A percentile compares a stretch with the other conserved stretches of the same genome.
Conservation (phyloP, 1,140 invertebrate species). For the Caenorhabditis latens region DNA sequence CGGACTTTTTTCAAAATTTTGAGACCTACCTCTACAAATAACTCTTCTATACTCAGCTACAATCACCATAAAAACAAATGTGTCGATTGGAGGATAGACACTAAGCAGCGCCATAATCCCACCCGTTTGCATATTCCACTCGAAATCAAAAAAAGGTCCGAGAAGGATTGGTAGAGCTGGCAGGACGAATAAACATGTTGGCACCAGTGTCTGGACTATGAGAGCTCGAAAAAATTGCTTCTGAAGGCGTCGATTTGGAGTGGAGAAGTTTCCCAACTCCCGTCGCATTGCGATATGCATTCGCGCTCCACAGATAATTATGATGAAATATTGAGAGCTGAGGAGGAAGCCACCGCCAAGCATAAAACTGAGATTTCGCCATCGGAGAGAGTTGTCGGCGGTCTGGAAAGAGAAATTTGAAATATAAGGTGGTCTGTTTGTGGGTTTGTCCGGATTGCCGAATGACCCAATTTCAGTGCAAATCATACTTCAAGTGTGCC, state of each 20-base stretch:
- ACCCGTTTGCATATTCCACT: background rate
- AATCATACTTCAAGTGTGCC: too few species aligned
- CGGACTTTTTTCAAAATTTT: background rate
- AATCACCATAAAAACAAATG: conserved; percentile 16
- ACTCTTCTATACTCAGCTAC: background rate
- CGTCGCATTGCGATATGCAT: conserved; percentile 14
- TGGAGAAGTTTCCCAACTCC: background rate
- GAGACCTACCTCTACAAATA: background rate
- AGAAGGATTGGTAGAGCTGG: background rate
- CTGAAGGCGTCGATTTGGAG: conserved; percentile 18
- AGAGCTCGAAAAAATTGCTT: conserved; percentile 12
- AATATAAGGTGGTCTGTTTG: too few species aligned
- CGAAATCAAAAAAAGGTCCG: conserved; percentile 10
- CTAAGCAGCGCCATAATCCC: background rate
- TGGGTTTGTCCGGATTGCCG: background rate
- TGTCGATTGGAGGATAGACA: conserved; percentile 11
- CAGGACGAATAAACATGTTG: background rate
- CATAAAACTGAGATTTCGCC: conserved; percentile 3
- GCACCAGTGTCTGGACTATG: background rate
- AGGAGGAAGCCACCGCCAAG: conserved; percentile 5
- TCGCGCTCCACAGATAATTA: conserved; percentile 2
- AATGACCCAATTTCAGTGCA: too few species aligned
- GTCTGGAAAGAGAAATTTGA: background rate
- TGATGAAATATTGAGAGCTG: background rate
- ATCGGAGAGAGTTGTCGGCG: background rate